A percentile compares a stretch with the other conserved stretches of the same genome.
phyloP scores from a whole-genome alignment of 1,140 invertebrate genomes.

The Maconellicoccus hirsutus region DNA sequence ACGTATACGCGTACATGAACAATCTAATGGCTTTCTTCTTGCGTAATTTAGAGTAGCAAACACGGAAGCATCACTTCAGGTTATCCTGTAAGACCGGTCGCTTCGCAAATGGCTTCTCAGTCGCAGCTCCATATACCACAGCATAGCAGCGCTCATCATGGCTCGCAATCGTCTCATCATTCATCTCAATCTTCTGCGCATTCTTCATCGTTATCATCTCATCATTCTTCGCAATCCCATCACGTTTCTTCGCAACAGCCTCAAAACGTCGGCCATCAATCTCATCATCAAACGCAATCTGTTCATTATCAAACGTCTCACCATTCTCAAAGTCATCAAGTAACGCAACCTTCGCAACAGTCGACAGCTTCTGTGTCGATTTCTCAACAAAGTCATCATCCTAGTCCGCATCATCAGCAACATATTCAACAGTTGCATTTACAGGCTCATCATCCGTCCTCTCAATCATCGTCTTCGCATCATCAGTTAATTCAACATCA shows the following conservation, averaged over 20 bases:
- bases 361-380: not conserved
- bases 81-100: conserved; percentile 41
- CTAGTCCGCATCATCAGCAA: not conserved
- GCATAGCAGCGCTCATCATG: not conserved
- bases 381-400: not conserved
- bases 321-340: not conserved
- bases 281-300: not conserved
- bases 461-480: not conserved
- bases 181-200: not conserved
- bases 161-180: not conserved
- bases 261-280: not conserved
- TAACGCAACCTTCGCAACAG: not conserved
- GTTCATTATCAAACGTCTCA: not conserved
- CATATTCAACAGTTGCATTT: not conserved
- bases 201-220: not conserved
- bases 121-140: not conserved
- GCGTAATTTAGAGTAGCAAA: conserved; percentile 37
- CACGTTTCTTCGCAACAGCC: conserved; percentile 1
- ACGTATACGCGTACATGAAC: no score
- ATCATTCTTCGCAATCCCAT: not conserved
- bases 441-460: not conserved
- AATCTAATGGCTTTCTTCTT: not conserved
- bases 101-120: conserved; percentile 27
- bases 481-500: conserved; percentile 8
- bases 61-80: conserved; percentile 44